Base-by-base conservation (phyloP, 2,113 vertebrate genomes). In the Psilopogon haemacephalus region DNA sequence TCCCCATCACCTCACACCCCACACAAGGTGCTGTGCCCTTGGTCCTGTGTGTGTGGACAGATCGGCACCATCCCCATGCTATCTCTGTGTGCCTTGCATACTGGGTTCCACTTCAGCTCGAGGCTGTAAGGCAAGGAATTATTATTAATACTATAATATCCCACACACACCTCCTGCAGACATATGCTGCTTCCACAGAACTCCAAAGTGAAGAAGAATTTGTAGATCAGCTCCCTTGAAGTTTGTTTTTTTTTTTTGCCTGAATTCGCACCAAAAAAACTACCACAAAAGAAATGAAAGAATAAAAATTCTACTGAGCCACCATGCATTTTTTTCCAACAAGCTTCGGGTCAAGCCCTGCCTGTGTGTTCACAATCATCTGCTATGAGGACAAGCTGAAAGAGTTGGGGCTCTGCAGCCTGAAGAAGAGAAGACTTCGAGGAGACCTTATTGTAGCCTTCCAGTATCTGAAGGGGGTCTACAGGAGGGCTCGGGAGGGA, bases 71-170 rank as follows among this genome's bases (percentile, higher is more conserved):
- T 46, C 67, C 50, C 28, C 14, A 3, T 3, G 18, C 32, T 8
- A 0, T 11, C 13, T 35, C 44, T 10, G 2, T 15, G n/a, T 9
- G 8, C 10, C 48, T 46, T 27, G 20, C 12, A 4, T 11, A 11
- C 54, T 6, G 14, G 14, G 23, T 46, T 46, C 58, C 33, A 70
- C 12, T 15, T 33, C 75, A 60, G 52, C 38, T 71, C 26, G 21
- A 50, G 12, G 20, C 24, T 52, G 35, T 28, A 7, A 69, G 19
- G 5, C 16, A 12, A 60, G 23, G 42, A n/a, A 69, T 19, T 7
- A 8, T 50, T 50, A 50, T 50, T 50, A 50, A 50, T 7, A 13
- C 9, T 11, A 9, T 4, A 54, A 44, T 16, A 44, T 5, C 42
- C 15, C 42, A 44, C 42, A 13, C 42, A 13, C 42, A 44, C 15